Evolutionary conservation across 2,113 vertebrate species (phyloP).

Genomic region (Malaclemys terrapin): DNA sequence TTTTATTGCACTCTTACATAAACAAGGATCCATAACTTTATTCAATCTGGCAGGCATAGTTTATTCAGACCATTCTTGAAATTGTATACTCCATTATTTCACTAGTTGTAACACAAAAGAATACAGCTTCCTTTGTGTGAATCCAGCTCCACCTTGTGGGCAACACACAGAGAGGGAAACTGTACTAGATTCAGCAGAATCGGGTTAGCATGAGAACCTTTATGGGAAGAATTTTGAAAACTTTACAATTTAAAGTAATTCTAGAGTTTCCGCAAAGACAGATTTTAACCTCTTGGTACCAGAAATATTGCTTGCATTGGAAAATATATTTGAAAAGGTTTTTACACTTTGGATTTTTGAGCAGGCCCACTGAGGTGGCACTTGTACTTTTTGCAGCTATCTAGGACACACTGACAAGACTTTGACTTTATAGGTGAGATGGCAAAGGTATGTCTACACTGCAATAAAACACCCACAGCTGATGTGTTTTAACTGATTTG

Average conservation of each 20-base stretch:
- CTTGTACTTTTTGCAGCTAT: no score
- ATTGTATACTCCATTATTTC: background rate
- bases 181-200: background rate
- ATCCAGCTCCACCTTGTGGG: conserved; percentile 66
- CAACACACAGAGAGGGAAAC: background rate
- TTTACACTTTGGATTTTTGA: background rate
- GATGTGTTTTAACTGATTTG: background rate
- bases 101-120: accelerated
- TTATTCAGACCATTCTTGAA: background rate
- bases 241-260: background rate
- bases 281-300: accelerated
- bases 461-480: background rate
- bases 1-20: background rate
- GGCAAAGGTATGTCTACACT: background rate
- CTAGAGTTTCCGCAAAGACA: background rate
- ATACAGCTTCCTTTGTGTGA: background rate
- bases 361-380: accelerated
- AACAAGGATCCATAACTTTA: background rate
- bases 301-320: accelerated
- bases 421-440: accelerated
- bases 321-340: accelerated
- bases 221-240: background rate
- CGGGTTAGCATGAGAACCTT: no score
- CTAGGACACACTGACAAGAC: accelerated
- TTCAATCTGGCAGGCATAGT: background rate